These are phyloP conservation scores for Erethizon dorsatum DNA, from an alignment of 2,797 vertebrate genomes.

Conservation along the genomic window DNA sequence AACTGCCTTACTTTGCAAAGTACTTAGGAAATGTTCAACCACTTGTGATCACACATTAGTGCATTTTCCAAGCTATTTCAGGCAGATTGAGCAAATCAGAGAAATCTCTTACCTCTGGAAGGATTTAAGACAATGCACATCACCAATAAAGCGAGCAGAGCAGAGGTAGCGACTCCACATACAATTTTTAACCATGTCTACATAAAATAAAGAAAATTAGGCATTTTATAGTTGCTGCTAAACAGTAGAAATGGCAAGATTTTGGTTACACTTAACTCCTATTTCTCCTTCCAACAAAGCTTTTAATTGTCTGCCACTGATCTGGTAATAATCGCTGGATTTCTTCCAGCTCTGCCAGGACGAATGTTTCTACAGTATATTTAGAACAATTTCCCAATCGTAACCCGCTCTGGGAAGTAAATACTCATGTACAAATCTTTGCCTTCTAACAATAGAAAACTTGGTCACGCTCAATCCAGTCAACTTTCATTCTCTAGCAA, in stretches of 20 bases:
- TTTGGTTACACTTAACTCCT: constrained; percentile 78
- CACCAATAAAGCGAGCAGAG: constrained; percentile 89
- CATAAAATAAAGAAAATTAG: constrained; percentile 85
- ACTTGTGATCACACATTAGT: constrained; percentile 67
- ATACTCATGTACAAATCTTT: constrained; percentile 73
- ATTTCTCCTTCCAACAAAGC: constrained; percentile 74
- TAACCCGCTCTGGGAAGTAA: constrained; percentile 79
- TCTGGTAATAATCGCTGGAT: constrained; percentile 83
- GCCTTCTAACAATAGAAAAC: constrained; percentile 77
- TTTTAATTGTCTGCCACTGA: constrained; percentile 76
- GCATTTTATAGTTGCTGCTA: constrained; percentile 70
- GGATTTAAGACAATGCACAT: constrained; percentile 89
- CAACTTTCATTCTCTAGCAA: constrained; percentile 40
- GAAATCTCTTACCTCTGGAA: constrained; percentile 89
- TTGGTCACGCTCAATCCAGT: constrained; percentile 73
- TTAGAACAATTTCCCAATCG: constrained; percentile 81
- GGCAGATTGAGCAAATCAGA: constrained; percentile 75
- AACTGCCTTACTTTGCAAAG: constrained; percentile 80
- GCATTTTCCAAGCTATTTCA: constrained; percentile 73
- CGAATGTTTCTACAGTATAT: constrained; percentile 76
- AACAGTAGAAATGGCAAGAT: constrained; percentile 60
- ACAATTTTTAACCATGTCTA: constrained; percentile 91
- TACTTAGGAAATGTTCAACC: constrained; percentile 71
- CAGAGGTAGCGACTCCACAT: constrained; percentile 87
- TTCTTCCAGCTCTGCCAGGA: constrained; percentile 70